A percentile compares a stretch with the other conserved stretches of the same genome.
Conservation (phyloP, 2,113 vertebrate genomes). For the Maccullochella peelii region DNA sequence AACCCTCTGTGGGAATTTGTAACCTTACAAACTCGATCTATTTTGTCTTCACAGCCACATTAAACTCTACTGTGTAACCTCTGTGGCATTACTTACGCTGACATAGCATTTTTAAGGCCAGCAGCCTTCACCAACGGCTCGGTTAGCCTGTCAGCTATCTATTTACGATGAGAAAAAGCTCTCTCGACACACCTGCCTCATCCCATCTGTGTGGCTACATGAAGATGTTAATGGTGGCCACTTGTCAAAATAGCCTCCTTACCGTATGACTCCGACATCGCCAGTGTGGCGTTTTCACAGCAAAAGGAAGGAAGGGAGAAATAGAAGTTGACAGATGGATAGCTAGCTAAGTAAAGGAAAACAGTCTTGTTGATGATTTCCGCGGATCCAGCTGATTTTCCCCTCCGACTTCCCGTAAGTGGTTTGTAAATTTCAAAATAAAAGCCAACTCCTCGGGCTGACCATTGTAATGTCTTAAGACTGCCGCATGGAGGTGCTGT, state of each 20-base stretch:
- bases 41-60: neutral
- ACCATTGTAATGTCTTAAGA: neutral
- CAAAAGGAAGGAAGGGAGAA: constrained; percentile 10
- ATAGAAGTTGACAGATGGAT: constrained; percentile 60
- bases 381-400: constrained; percentile 74
- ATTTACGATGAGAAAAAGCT: constrained; percentile 54
- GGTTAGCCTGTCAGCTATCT: constrained; percentile 72
- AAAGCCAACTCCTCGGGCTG: constrained; percentile 44
- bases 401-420: constrained; percentile 76
- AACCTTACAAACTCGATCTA: neutral
- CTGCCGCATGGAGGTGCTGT: neutral
- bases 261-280: constrained; percentile 88
- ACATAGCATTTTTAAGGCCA: constrained; percentile 49
- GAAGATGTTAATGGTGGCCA: neutral
- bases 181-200: constrained; percentile 67
- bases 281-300: constrained; percentile 60
- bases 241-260: constrained; percentile 47
- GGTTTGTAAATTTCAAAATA: constrained; percentile 78
- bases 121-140: constrained; percentile 30
- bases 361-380: constrained; percentile 71
- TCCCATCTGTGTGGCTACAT: neutral
- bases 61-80: neutral
- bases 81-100: constrained; percentile 8
- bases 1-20: neutral
- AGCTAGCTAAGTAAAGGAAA: constrained; percentile 69